A percentile compares a stretch with the other conserved stretches of the same genome.
Conservation (phyloP, 1,140 invertebrate genomes). For the Drosophila nannoptera region DNA sequence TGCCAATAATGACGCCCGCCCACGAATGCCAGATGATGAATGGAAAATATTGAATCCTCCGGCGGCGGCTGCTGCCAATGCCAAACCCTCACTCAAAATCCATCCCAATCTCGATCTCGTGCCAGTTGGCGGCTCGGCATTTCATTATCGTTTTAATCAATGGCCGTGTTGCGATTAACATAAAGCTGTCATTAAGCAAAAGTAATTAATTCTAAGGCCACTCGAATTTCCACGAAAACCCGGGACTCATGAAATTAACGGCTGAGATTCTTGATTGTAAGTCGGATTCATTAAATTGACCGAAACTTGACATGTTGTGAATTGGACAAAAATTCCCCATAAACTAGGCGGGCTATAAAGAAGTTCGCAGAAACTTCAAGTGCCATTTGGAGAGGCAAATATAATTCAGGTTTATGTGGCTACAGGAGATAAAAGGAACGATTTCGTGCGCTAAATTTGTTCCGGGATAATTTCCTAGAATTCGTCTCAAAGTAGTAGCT, state of each 20-base stretch:
- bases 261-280: too few relatives aligned
- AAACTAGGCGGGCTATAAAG: too few relatives aligned
- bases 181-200: slow-evolving; percentile 41
- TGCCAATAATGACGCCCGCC: slow-evolving; percentile 40
- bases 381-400: too few relatives aligned
- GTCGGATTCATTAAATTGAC: too few relatives aligned
- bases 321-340: too few relatives aligned
- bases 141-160: slow-evolving; percentile 42
- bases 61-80: background rate
- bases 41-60: background rate
- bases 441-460: too few relatives aligned
- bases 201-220: slow-evolving; percentile 42
- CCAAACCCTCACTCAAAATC: background rate
- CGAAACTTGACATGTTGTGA: too few relatives aligned
- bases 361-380: too few relatives aligned
- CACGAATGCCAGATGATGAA: slow-evolving; percentile 12
- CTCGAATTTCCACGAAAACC: slow-evolving; percentile 5
- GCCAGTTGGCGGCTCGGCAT: slow-evolving; percentile 19
- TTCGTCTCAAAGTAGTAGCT: background rate
- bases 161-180: slow-evolving; percentile 33
- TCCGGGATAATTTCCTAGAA: too few relatives aligned
- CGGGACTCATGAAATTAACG: slow-evolving; percentile 8
- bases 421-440: too few relatives aligned
- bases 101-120: background rate
- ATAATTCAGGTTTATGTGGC: too few relatives aligned